Base-by-base conservation (phyloP, 2,888 invertebrate genomes). In the Anodontia alba region DNA sequence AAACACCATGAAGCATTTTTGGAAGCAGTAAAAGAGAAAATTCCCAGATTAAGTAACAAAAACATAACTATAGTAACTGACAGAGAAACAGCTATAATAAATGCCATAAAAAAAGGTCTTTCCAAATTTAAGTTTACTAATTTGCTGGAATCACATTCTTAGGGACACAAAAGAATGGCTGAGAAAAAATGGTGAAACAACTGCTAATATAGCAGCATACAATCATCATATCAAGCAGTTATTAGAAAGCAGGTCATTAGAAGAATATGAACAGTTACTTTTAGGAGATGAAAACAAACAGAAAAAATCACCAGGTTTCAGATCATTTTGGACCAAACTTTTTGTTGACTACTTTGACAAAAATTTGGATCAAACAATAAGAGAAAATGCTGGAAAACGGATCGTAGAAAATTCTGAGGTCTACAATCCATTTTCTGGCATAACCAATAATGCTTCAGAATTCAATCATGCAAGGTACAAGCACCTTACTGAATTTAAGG, bases 81-180 rank as follows among this genome's bases (percentile, higher is more conserved):
- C 17, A 33, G 62, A 62, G 33, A 62, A 62, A 31, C 20, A 33
- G 62, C 33, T 8, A 62, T 62, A 33, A 33, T 62, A 17, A 62
- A 33, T 31, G 33, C 62, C 12, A 29, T 62, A 17, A 31, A 33
- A 20, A 62, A 62, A 1, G 26, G 33, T 62, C 12, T 62, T 62
- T 17, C 62, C 62, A 31, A 33, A 62, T 17, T 62, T 20, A 33
- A 7, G 20, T 8, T 1, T 62, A 10, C 33, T 62, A 1, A 7
- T 62, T 62, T 62, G 62, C 17, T 62, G 62, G 62, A 62, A 62
- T 15, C 31, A 62, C 20, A 62, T 62, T 20, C 33, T 62, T 5
- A 62, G 33, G 29, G 62, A 62, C 20, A 33, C 20, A 10, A 20
- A 62, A 20, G 10, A 17, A 2, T 62, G 62, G 62, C 17, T 62